A percentile compares a stretch with the other conserved stretches of the same genome.
Conservation (phyloP, 2,797 vertebrate genomes). For the Alfaro cultratus region DNA sequence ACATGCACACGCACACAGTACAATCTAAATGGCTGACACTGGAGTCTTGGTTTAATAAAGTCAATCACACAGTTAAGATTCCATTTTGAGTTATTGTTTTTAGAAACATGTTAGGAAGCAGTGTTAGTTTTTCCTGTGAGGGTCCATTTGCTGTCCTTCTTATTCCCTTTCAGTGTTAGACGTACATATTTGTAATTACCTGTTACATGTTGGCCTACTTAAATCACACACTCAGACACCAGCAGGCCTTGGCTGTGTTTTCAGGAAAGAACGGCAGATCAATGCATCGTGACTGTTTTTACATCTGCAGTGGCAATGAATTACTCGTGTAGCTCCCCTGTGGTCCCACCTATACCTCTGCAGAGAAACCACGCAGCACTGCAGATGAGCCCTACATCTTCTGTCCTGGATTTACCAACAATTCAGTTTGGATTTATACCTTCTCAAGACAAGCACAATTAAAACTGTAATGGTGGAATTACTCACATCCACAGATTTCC, state of each 20-base stretch:
- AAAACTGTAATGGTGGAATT: not conserved
- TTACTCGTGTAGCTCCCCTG: constrained; percentile 63
- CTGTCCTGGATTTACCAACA: not conserved
- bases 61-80: not conserved
- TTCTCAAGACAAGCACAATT: not conserved
- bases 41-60: not conserved
- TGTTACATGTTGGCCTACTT: not conserved
- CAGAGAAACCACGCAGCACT: constrained; percentile 58
- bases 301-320: constrained; percentile 76
- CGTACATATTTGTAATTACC: not conserved
- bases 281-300: constrained; percentile 62
- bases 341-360: constrained; percentile 61
- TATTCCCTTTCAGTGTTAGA: not conserved
- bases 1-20: not conserved
- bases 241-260: constrained; percentile 17
- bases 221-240: constrained; percentile 20
- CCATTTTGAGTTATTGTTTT: not conserved
- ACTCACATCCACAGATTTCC: not conserved
- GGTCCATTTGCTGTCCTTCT: not conserved
- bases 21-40: not conserved
- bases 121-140: too few relatives aligned
- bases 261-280: constrained; percentile 46
- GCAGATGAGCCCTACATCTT: constrained; percentile 41
- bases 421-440: not conserved
- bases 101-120: not conserved